Evolutionary conservation across 2,888 invertebrate genomes (phyloP).

Genomic region (Melanchra persicariae): DNA sequence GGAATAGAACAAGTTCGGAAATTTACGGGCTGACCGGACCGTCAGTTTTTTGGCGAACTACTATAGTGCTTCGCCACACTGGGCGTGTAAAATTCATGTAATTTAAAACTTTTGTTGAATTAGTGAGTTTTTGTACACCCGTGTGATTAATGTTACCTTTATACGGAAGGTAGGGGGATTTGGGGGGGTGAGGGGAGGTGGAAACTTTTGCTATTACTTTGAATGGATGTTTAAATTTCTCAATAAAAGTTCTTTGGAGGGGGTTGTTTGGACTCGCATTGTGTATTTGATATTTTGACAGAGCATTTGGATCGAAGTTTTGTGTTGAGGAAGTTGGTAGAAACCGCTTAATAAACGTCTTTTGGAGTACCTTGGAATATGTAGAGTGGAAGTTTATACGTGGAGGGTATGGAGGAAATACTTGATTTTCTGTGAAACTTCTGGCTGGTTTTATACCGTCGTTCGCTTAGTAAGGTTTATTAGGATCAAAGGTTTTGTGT

Average conservation of each 20-base stretch:
- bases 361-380: slow-evolving; percentile 50
- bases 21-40: slow-evolving; percentile 73
- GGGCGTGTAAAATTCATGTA: slow-evolving; percentile 76
- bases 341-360: slow-evolving; percentile 76
- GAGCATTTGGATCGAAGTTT: slow-evolving; percentile 73
- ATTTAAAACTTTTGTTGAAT: slow-evolving; percentile 76
- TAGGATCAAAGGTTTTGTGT: slow-evolving; percentile 21
- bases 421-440: slow-evolving; percentile 46
- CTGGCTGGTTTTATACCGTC: slow-evolving; percentile 21
- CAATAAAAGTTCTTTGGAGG: slow-evolving; percentile 78
- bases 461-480: slow-evolving; percentile 21
- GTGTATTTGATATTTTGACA: slow-evolving; percentile 83
- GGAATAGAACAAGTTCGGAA: slow-evolving; percentile 76
- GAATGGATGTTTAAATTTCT: slow-evolving; percentile 84
- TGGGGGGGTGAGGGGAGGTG: slow-evolving; percentile 30
- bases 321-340: slow-evolving; percentile 64
- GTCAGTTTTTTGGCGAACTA: slow-evolving; percentile 75
- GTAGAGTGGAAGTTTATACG: slow-evolving; percentile 52
- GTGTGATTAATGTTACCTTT: slow-evolving; percentile 77
- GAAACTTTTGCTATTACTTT: slow-evolving; percentile 83
- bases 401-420: slow-evolving; percentile 39
- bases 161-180: slow-evolving; percentile 47
- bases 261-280: slow-evolving; percentile 73
- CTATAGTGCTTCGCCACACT: slow-evolving; percentile 66
- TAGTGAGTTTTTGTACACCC: slow-evolving; percentile 73